Evolutionary conservation across 2,113 vertebrate species (phyloP).

Genomic region (Xerus inauris): DNA sequence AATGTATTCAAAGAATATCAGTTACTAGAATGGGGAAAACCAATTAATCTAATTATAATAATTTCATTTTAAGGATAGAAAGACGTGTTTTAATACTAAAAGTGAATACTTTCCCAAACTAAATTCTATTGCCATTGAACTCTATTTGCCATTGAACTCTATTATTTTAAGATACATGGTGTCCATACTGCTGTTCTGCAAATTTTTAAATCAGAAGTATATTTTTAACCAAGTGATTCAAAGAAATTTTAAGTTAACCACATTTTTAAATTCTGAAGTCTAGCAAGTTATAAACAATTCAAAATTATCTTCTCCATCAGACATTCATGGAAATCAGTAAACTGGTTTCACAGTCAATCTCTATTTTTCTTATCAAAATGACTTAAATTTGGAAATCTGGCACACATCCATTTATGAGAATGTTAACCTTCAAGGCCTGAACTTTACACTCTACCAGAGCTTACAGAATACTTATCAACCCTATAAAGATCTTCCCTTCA

Average conservation of each 20-base stretch:
- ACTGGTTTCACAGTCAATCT: not conserved
- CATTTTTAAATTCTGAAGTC: not conserved
- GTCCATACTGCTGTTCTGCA: not conserved
- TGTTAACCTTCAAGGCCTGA: not conserved
- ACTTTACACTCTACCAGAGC: not conserved
- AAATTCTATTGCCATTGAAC: not conserved
- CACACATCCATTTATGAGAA: not conserved
- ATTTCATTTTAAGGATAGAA: conserved; percentile 4
- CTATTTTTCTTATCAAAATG: conserved; percentile 1
- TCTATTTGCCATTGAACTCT: not conserved
- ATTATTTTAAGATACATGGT: not conserved
- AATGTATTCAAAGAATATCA: not conserved
- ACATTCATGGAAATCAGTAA: not conserved
- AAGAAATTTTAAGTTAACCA: conserved; percentile 24
- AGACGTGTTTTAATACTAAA: not conserved
- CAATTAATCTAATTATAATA: not conserved
- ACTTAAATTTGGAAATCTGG: conserved; percentile 31
- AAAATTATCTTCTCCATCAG: not conserved
- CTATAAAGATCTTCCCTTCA: not conserved
- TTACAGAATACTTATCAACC: not conserved
- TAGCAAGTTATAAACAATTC: not conserved
- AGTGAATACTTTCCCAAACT: not conserved
- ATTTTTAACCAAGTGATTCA: conserved; percentile 13
- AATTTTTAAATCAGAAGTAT: conserved; percentile 36
- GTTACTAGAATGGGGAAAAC: not conserved